A percentile compares a stretch with the other conserved stretches of the same genome.
Conservation (phyloP, 2,888 invertebrate species). For the Zaprionus obscuricornis region DNA sequence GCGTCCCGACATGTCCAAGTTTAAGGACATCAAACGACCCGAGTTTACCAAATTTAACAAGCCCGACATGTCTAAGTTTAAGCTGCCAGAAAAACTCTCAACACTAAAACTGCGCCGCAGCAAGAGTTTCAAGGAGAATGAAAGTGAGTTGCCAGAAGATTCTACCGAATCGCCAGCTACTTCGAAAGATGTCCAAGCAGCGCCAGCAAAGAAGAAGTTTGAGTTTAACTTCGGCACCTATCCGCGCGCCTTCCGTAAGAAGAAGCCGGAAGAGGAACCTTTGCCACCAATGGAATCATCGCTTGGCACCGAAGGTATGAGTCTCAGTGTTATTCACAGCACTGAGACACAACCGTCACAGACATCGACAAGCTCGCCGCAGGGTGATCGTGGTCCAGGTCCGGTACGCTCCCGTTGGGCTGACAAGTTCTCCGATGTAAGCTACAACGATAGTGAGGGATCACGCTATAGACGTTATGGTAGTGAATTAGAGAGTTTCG, state of each 20-base stretch:
- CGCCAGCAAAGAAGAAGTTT: constrained; percentile 85
- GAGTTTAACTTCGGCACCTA: constrained; percentile 90
- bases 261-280: constrained; percentile 68
- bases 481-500: constrained; percentile 83
- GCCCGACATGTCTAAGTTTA: constrained; percentile 87
- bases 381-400: constrained; percentile 85
- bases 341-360: constrained; percentile 86
- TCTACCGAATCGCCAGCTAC: constrained; percentile 48
- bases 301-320: constrained; percentile 76
- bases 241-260: constrained; percentile 87
- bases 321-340: constrained; percentile 82
- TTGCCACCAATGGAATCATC: constrained; percentile 64
- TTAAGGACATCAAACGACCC: constrained; percentile 80
- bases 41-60: constrained; percentile 84
- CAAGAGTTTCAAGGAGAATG: constrained; percentile 82
- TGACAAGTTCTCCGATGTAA: constrained; percentile 83
- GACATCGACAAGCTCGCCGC: constrained; percentile 87
- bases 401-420: constrained; percentile 85
- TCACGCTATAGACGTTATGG: constrained; percentile 82
- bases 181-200: constrained; percentile 30
- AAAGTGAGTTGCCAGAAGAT: constrained; percentile 49
- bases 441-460: constrained; percentile 84
- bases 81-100: constrained; percentile 87
- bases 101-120: constrained; percentile 85
- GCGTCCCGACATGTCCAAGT: constrained; percentile 84